A percentile compares a stretch with the other conserved stretches of the same genome.
phyloP scores from a whole-genome alignment of 2,797 vertebrate genomes.

The Limosa lapponica region DNA sequence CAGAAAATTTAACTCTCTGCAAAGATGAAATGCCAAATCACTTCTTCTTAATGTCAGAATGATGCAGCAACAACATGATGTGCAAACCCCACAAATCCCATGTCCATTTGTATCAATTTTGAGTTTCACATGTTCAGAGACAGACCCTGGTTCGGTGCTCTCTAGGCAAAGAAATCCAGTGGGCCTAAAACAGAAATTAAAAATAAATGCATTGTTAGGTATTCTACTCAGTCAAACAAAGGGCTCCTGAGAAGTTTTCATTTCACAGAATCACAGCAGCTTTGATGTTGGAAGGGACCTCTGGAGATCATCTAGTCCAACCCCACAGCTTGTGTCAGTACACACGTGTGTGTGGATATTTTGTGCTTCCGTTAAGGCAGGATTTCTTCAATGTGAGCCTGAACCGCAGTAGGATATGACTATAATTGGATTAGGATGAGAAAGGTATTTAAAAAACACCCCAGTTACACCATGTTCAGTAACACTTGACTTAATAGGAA shows the following conservation, averaged over 20 bases:
- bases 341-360: neutral
- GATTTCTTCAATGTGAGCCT: neutral
- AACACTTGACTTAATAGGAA: neutral
- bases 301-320: neutral
- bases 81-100: neutral
- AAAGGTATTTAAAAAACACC: neutral
- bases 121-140: neutral
- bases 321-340: neutral
- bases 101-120: neutral
- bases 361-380: neutral
- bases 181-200: neutral
- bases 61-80: neutral
- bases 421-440: neutral
- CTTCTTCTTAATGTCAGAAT: neutral
- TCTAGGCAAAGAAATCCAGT: neutral
- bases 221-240: neutral
- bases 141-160: neutral
- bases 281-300: neutral
- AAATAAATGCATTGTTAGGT: fast-evolving
- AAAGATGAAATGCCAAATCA: neutral
- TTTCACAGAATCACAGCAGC: neutral
- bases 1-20: neutral
- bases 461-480: neutral
- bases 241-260: neutral
- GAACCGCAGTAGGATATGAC: neutral